These are phyloP conservation scores for Cydia pomonella DNA, from an alignment of 1,140 invertebrate genomes.

Conservation along the genomic window DNA sequence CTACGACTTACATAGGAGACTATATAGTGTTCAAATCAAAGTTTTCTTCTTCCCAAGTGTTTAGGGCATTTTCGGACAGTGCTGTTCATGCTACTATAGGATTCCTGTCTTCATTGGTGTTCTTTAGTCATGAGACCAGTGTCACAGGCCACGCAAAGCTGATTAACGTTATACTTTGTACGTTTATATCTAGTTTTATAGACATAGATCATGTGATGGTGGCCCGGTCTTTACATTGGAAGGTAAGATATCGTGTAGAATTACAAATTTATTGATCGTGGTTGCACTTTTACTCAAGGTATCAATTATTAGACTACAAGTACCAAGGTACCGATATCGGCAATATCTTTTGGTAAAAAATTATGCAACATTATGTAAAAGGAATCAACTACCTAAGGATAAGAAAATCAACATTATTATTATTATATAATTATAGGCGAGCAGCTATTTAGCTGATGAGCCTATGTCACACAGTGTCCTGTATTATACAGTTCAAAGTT, in stretches of 20 bases:
- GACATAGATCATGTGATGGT: conserved; percentile 66
- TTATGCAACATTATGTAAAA: too few relatives aligned
- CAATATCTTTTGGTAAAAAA: too few relatives aligned
- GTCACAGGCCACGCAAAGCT: conserved; percentile 43
- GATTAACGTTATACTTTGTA: conserved; percentile 59
- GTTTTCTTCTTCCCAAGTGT: conserved; percentile 53
- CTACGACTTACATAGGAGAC: conserved; percentile 54
- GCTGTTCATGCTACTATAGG: conserved; percentile 57
- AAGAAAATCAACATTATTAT: too few relatives aligned
- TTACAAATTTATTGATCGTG: not conserved
- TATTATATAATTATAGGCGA: too few relatives aligned
- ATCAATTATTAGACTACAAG: too few relatives aligned
- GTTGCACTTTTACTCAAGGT: too few relatives aligned
- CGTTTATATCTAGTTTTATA: conserved; percentile 57
- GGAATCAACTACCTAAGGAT: too few relatives aligned
- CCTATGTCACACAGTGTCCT: too few relatives aligned
- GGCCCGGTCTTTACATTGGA: conserved; percentile 59
- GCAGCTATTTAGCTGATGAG: too few relatives aligned
- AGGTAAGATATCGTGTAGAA: conserved; percentile 49
- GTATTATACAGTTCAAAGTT: too few relatives aligned
- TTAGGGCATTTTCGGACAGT: conserved; percentile 57
- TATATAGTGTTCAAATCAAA: conserved; percentile 61
- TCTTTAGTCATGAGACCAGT: conserved; percentile 54
- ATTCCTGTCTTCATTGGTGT: conserved; percentile 54
- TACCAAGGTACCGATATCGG: too few relatives aligned